Evolutionary conservation across 2,888 invertebrate species (phyloP).

Genomic region (Itoplectis maculator): DNA sequence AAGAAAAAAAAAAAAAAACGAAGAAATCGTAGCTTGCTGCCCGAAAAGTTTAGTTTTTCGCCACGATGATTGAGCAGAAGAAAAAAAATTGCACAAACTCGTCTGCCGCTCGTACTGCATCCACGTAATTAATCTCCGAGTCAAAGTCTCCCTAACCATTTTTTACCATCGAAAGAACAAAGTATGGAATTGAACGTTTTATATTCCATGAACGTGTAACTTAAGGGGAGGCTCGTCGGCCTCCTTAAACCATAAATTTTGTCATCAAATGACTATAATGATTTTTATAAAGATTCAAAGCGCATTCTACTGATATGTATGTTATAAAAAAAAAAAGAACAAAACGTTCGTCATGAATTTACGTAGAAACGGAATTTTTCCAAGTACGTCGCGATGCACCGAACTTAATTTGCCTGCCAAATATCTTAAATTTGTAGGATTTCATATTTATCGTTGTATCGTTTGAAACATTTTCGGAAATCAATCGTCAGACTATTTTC

Average conservation of each 20-base stretch:
- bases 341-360: constrained; percentile 30
- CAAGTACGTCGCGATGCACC: constrained; percentile 60
- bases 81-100: neutral
- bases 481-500: neutral
- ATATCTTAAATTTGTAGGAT: constrained; percentile 60
- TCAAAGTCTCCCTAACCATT: constrained; percentile 70
- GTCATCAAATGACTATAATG: constrained; percentile 83
- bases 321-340: too few relatives aligned
- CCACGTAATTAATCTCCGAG: constrained; percentile 4
- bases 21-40: constrained; percentile 12
- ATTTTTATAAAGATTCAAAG: constrained; percentile 72
- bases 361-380: constrained; percentile 42
- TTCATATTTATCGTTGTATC: constrained; percentile 21
- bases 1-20: constrained; percentile 34
- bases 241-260: constrained; percentile 72
- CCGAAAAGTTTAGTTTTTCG: constrained; percentile 18
- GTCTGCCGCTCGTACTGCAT: neutral
- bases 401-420: constrained; percentile 66
- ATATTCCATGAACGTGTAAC: constrained; percentile 75
- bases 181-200: constrained; percentile 80
- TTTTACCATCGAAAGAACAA: constrained; percentile 75
- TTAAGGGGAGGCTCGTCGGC: constrained; percentile 70
- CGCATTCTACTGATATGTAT: constrained; percentile 50
- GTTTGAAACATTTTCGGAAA: neutral
- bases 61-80: neutral